Percentiles rank a stretch among this genome's conserved stretches.
These are phyloP conservation scores for Eulemur coronatus DNA, from an alignment of 2,797 vertebrate genomes.

Conservation along the genomic window DNA sequence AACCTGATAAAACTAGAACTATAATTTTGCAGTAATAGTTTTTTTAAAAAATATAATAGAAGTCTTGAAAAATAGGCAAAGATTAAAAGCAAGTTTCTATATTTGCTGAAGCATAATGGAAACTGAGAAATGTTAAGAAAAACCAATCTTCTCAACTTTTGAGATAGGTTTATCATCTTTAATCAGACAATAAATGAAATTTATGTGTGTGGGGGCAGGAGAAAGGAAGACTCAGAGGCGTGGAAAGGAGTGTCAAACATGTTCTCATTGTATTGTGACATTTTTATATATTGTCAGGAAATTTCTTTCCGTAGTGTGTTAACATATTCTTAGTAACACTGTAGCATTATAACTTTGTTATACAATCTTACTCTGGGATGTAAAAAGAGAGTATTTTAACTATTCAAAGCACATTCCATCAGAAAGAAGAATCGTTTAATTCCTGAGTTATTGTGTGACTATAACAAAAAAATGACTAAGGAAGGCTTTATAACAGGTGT, in stretches of 20 bases:
- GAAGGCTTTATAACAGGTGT: not conserved
- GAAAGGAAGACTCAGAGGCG: not conserved
- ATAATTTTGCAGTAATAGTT: not conserved
- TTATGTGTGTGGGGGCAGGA: not conserved
- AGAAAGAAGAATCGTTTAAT: conserved; percentile 44
- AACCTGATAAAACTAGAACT: not conserved
- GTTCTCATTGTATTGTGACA: not conserved
- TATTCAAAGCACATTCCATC: not conserved
- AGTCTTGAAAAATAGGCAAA: conserved; percentile 18
- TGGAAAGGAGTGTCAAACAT: not conserved
- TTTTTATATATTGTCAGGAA: not conserved
- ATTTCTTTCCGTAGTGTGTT: not conserved
- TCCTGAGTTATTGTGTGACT: not conserved
- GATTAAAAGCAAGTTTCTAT: conserved; percentile 10
- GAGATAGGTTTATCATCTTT: not conserved
- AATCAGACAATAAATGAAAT: not conserved
- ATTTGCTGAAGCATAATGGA: not conserved
- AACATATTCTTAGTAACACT: not conserved
- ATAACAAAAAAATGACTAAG: conserved; percentile 7
- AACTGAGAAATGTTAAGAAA: not conserved
- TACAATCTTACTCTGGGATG: not conserved
- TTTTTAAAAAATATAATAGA: conserved; percentile 5
- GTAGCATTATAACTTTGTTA: not conserved
- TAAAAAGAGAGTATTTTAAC: conserved; percentile 17
- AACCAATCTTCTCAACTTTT: not conserved